A percentile compares a stretch with the other conserved stretches of the same genome.
phyloP scores from a whole-genome alignment of 2,113 vertebrate species.

The Empidonax traillii region DNA sequence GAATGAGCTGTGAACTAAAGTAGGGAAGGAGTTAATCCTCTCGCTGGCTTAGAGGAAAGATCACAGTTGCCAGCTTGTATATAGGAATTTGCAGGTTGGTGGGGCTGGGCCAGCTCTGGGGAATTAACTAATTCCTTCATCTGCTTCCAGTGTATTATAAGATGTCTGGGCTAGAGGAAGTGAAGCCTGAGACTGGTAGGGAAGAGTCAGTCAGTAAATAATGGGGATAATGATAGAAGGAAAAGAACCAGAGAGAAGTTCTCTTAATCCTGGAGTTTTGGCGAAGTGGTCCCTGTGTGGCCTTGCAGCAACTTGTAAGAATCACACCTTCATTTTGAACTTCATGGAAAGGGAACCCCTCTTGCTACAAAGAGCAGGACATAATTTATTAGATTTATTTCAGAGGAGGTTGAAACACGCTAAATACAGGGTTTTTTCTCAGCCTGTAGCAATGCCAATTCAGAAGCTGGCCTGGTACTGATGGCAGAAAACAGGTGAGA shows the following conservation, averaged over 20 bases:
- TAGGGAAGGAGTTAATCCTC: constrained; percentile 66
- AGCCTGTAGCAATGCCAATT: not conserved
- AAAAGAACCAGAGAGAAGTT: constrained; percentile 33
- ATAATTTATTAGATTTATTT: not conserved
- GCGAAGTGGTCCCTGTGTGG: not conserved
- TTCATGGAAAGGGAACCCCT: not conserved
- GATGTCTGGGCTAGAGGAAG: constrained; percentile 52
- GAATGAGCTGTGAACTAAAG: constrained; percentile 38
- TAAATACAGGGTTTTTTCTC: not conserved
- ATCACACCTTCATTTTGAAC: not conserved
- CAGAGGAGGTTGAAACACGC: not conserved
- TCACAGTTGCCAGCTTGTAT: constrained; percentile 61
- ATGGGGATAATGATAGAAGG: constrained; percentile 27
- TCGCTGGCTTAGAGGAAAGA: constrained; percentile 59
- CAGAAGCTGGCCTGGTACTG: not conserved
- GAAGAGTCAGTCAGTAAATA: constrained; percentile 55
- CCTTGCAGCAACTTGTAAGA: not conserved
- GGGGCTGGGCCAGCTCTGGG: constrained; percentile 55
- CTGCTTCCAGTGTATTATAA: constrained; percentile 61
- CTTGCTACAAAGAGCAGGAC: not conserved
- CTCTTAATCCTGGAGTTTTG: not conserved
- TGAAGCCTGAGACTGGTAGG: constrained; percentile 14
- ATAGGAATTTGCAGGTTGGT: constrained; percentile 65
- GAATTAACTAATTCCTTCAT: constrained; percentile 70
- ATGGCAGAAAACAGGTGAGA: not conserved